These are phyloP conservation scores for Eutolmus rufibarbis DNA, from an alignment of 2,888 invertebrate species.

Conservation along the genomic window DNA sequence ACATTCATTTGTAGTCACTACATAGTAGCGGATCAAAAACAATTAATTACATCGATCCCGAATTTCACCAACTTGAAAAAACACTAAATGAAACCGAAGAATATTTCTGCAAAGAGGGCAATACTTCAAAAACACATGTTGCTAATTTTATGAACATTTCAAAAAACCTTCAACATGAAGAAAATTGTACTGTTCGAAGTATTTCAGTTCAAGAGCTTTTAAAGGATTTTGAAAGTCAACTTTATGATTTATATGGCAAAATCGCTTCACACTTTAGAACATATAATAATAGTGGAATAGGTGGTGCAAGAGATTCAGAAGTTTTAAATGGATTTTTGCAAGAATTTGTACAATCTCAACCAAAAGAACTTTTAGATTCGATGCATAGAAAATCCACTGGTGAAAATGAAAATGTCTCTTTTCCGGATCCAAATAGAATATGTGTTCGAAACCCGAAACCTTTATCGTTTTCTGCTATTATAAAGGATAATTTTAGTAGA, in stretches of 20 bases:
- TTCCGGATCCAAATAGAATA: background rate
- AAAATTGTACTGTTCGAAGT: background rate
- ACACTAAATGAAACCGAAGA: background rate
- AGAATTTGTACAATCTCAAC: background rate
- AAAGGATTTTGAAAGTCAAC: background rate
- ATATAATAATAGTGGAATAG: background rate
- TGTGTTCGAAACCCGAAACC: background rate
- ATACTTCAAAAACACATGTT: background rate
- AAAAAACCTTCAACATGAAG: background rate
- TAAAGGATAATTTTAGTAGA: background rate
- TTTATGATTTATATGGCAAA: slow-evolving; percentile 42
- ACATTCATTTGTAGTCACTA: background rate
- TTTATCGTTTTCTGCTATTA: background rate
- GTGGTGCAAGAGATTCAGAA: background rate
- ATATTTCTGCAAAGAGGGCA: background rate
- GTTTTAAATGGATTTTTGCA: background rate
- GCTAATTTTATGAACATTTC: slow-evolving; percentile 22
- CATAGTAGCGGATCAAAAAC: background rate
- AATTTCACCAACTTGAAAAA: background rate
- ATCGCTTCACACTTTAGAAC: slow-evolving; percentile 5
- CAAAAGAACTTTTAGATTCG: background rate
- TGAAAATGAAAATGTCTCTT: background rate
- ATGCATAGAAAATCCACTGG: background rate
- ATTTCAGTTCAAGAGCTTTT: background rate
- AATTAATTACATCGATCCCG: background rate